Base-by-base conservation (phyloP, 1,140 invertebrate species). In the Heliconius melpomene region DNA sequence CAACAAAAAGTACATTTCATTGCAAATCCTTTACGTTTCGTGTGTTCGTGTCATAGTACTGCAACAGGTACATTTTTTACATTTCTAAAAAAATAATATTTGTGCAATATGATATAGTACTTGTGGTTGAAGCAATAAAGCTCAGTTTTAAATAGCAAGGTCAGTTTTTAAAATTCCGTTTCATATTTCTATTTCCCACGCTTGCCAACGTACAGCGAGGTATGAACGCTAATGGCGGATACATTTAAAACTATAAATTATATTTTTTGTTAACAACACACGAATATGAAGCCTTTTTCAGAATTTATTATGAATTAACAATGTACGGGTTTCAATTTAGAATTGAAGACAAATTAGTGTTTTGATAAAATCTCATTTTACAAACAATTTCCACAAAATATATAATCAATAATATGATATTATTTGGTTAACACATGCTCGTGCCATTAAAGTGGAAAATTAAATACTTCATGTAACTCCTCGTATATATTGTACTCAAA, bases 41-140 rank as follows among this genome's bases (percentile, higher is more conserved):
- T 29, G n/a, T 75, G 9, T 75, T 75, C 52, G 11, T 46, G 7
- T 75, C 54, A 66, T 75, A 60, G 54, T 75, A 57, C 46, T n/a
- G 74, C 74, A 75, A 75, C 74, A 75, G 74, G 74, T 75, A 75
- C 18, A 57, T 26, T 75, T 75, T 57, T 75, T 38, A 57, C 29
- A 20, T 32, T 57, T 74, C 18, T 11, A 36, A 36, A 32, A 36
- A 36, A 54, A 29, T 32, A 26, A 29, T 40, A 52, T 23, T 20
- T 26, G 26, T 9, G 2, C 9, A 7, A 75, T 11, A 54, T 16
- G 38, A 60, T 13, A 75, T 75, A 23, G 6, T 8, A 6, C n/a
- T 66, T 75, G 26, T 40, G 3, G 0, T 1, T n/a, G 26, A 23
- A 18, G 2, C 2, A 16, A 26, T 38, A 75, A 26, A 16, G 20